A percentile compares a stretch with the other conserved stretches of the same genome.
These are phyloP conservation scores for Acanthacorydalis orientalis DNA, from an alignment of 2,888 invertebrate genomes.

Conservation along the genomic window DNA sequence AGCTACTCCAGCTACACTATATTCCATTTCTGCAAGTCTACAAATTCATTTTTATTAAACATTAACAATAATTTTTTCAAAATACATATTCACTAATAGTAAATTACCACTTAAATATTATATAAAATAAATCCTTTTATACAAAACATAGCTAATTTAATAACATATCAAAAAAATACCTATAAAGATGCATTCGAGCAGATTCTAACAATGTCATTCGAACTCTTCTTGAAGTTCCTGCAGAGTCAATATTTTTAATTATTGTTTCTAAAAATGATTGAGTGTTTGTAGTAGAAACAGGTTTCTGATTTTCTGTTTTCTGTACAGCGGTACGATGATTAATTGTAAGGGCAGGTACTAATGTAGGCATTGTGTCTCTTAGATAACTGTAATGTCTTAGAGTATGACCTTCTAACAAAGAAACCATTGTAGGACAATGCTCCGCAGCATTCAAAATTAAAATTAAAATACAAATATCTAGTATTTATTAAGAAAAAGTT, in stretches of 20 bases:
- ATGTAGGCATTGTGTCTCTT: conserved; percentile 77
- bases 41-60: background rate
- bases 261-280: conserved; percentile 57
- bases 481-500: conserved; percentile 1
- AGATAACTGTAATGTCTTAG: conserved; percentile 86
- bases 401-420: conserved; percentile 84
- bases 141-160: no score
- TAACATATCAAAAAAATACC: conserved; percentile 21
- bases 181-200: conserved; percentile 47
- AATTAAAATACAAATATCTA: conserved; percentile 79
- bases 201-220: conserved; percentile 40
- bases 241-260: conserved; percentile 52
- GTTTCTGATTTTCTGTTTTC: conserved; percentile 23
- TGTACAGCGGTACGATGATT: conserved; percentile 20
- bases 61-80: background rate
- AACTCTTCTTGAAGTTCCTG: conserved; percentile 37
- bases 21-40: conserved; percentile 63
- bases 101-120: background rate
- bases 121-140: background rate
- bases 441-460: conserved; percentile 89
- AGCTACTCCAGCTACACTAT: conserved; percentile 59
- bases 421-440: conserved; percentile 75
- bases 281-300: conserved; percentile 44
- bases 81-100: background rate
- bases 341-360: conserved; percentile 58